Conservation (phyloP, 23 tunicate species). For the Styela plicata region DNA sequence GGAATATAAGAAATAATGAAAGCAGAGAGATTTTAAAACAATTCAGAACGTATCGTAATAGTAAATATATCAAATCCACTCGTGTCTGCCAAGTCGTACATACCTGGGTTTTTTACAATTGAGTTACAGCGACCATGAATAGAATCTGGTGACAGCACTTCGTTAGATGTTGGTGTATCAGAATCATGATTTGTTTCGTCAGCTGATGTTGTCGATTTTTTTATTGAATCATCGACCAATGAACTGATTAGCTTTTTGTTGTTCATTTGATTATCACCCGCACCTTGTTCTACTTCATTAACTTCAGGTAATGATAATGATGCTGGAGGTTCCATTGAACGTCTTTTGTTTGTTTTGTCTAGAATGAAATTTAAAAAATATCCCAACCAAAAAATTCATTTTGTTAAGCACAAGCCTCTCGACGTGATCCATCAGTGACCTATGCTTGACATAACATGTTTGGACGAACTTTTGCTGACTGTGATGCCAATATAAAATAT, state of each 20-base stretch:
- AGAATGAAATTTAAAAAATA: no score
- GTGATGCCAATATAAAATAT: no score
- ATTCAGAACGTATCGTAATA: no score
- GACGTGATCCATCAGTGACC: no score
- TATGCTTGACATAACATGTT: no score
- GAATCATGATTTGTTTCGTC: background rate
- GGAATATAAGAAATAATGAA: no score
- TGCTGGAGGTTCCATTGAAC: slow-evolving; percentile 58
- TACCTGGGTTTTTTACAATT: background rate
- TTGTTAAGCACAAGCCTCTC: no score
- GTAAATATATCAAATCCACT: no score
- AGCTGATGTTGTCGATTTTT: background rate
- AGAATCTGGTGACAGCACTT: background rate
- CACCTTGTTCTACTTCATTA: background rate
- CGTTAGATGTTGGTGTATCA: background rate
- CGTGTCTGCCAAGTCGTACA: no score
- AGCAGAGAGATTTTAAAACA: no score
- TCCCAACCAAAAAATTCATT: no score
- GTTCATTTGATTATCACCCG: background rate
- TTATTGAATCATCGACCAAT: background rate
- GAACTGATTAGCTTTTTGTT: background rate
- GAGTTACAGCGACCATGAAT: background rate
- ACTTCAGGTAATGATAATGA: slow-evolving; percentile 44
- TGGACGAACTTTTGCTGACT: no score
- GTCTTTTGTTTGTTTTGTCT: background rate